These are phyloP conservation scores for Agrochola lota DNA, from an alignment of 2,888 invertebrate species.

Conservation along the genomic window DNA sequence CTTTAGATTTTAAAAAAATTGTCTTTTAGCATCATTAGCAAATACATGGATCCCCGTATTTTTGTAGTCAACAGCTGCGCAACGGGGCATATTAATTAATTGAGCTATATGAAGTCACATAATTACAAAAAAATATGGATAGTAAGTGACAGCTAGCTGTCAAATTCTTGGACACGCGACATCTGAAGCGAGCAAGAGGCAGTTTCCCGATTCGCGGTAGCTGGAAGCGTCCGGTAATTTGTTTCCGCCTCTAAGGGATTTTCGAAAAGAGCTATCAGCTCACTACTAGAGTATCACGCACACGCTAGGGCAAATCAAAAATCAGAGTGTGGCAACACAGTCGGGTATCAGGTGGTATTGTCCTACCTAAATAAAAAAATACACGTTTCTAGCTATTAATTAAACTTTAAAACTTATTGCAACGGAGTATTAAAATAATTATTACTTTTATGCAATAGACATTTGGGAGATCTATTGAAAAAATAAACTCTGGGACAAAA, in stretches of 20 bases:
- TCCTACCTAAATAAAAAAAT: neutral
- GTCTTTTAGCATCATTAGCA: too few species aligned
- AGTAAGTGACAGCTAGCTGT: too few species aligned
- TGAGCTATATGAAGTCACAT: too few species aligned
- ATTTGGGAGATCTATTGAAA: neutral
- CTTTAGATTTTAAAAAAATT: too few species aligned
- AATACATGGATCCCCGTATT: too few species aligned
- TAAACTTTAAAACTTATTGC: neutral
- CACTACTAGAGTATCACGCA: neutral
- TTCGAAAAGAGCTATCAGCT: too few species aligned
- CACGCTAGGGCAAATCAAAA: neutral
- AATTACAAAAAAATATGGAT: too few species aligned
- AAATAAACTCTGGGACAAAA: conserved; percentile 5
- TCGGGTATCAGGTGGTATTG: conserved; percentile 5
- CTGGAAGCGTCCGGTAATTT: neutral
- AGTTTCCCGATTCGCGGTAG: neutral
- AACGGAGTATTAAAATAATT: neutral
- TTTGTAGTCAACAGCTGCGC: too few species aligned
- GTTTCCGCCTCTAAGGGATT: neutral
- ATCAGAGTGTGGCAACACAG: neutral
- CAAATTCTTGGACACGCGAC: neutral
- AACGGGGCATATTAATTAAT: too few species aligned
- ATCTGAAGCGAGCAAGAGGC: neutral
- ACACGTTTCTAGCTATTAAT: neutral
- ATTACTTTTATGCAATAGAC: neutral